phyloP scores from a whole-genome alignment of 2,888 invertebrate species.

The Saturnia japonica region DNA sequence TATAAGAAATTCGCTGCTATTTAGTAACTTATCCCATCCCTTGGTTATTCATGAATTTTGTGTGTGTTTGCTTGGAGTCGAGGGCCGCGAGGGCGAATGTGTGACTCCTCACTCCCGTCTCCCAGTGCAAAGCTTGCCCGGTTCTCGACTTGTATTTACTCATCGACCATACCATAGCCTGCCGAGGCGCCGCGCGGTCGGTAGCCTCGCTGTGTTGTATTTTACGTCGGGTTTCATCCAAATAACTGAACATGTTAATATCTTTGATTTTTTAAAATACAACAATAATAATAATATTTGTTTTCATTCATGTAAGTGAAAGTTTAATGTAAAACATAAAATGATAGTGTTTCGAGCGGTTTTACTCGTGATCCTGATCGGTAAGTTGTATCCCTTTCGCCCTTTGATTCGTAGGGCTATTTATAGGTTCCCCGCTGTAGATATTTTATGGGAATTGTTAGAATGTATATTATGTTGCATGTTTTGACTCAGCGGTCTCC shows the following conservation, averaged over 20 bases:
- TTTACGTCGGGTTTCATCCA: conserved; percentile 47
- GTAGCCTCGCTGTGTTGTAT: conserved; percentile 35
- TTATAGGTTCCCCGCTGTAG: conserved; percentile 67
- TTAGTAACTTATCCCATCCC: neutral
- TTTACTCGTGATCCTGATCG: conserved; percentile 62
- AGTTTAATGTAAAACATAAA: conserved; percentile 54
- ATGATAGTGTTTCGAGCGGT: conserved; percentile 63
- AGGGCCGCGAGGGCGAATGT: conserved; percentile 17
- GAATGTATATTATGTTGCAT: conserved; percentile 47
- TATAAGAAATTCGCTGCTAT: neutral
- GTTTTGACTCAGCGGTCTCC: conserved; percentile 40
- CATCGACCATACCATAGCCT: conserved; percentile 42
- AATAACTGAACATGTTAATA: conserved; percentile 45
- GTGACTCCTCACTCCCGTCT: no score
- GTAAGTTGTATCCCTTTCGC: conserved; percentile 71
- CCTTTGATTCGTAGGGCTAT: conserved; percentile 57
- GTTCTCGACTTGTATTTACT: conserved; percentile 23
- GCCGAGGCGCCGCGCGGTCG: conserved; percentile 40
- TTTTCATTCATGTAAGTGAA: conserved; percentile 31
- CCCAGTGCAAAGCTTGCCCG: conserved; percentile 9
- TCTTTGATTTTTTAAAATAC: conserved; percentile 45
- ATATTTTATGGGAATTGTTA: conserved; percentile 66
- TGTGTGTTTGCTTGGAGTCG: conserved; percentile 55
- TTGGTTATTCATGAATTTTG: conserved; percentile 48
- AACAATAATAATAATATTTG: conserved; percentile 20